These are phyloP conservation scores for Triplophysa rosa DNA, from an alignment of 2,113 vertebrate species.

Conservation along the genomic window DNA sequence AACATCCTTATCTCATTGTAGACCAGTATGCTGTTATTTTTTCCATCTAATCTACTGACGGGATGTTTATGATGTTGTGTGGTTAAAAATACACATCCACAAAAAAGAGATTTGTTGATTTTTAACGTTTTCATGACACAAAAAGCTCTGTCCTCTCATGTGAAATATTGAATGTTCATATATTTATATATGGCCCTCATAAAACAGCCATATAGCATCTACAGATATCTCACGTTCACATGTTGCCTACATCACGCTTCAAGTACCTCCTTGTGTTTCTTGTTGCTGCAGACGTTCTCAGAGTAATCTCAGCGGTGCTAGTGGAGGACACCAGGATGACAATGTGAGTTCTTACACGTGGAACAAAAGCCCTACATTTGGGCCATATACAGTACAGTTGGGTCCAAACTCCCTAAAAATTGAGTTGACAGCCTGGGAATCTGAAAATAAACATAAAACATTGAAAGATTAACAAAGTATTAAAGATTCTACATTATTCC, in stretches of 20 bases:
- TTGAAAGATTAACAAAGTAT: too few species aligned
- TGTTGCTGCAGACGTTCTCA: constrained; percentile 79
- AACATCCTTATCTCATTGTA: too few species aligned
- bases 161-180: too few species aligned
- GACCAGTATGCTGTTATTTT: too few species aligned
- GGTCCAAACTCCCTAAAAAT: neutral
- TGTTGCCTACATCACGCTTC: neutral
- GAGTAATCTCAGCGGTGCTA: constrained; percentile 86
- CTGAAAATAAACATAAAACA: neutral
- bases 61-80: too few species aligned
- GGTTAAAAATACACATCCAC: too few species aligned
- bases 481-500: too few species aligned
- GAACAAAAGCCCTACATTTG: neutral
- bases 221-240: neutral
- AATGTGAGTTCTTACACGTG: constrained; percentile 73
- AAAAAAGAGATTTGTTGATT: too few species aligned
- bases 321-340: constrained; percentile 81
- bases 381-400: neutral
- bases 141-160: too few species aligned
- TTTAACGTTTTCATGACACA: too few species aligned
- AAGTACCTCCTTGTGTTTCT: constrained; percentile 22
- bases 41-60: too few species aligned
- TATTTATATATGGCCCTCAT: too few species aligned
- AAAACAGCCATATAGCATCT: neutral
- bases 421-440: neutral